Evolutionary conservation across 37 sponge, comb jelly and placozoan genomes (phyloP).

Genomic region (Axinella damicornis): DNA sequence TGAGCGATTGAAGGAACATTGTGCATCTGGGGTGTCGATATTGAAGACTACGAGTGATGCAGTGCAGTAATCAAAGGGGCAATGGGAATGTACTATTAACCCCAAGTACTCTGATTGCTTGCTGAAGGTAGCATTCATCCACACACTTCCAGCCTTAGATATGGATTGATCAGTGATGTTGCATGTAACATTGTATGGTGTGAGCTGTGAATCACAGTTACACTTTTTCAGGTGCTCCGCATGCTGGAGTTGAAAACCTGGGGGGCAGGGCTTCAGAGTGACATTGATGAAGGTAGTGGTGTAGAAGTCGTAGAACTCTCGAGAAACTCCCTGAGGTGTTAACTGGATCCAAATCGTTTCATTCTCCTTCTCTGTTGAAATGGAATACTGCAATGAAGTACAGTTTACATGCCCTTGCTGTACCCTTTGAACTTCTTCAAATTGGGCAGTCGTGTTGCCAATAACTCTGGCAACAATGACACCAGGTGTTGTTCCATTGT

Average conservation of each 20-base stretch:
- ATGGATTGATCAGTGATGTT: not conserved
- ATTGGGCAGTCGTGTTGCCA: no score
- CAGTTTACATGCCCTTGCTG: no score
- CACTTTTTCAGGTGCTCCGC: no score
- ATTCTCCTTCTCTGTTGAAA: no score
- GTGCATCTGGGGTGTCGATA: constrained; percentile 8
- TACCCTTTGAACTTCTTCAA: no score
- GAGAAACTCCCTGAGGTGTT: no score
- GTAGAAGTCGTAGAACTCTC: not conserved
- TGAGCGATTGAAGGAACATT: constrained; percentile 51
- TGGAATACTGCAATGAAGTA: no score
- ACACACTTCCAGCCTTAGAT: not conserved
- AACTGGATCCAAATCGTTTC: no score
- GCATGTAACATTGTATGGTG: not conserved
- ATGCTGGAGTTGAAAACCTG: no score
- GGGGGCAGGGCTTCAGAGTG: not conserved
- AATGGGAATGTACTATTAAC: not conserved
- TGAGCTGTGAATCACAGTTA: not conserved
- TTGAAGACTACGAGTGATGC: not conserved
- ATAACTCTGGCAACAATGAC: not conserved
- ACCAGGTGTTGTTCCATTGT: constrained; percentile 22
- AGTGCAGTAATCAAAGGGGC: constrained; percentile 34
- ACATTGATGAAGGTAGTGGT: not conserved
- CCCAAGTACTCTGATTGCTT: not conserved
- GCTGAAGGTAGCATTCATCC: not conserved